These are phyloP conservation scores for Acanthopleura granulata DNA, from an alignment of 2,888 invertebrate genomes.

Conservation along the genomic window DNA sequence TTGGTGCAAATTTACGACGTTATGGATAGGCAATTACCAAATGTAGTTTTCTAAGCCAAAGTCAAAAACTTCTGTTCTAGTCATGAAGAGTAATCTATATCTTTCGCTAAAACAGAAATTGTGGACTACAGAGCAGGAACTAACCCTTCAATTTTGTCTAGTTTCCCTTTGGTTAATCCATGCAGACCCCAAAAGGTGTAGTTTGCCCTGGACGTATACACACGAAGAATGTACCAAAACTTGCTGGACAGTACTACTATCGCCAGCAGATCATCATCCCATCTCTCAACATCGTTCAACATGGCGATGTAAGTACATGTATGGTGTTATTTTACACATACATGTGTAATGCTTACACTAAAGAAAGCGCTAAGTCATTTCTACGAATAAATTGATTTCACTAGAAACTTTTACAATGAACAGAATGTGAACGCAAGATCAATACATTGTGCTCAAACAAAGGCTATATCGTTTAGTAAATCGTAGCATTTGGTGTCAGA, in stretches of 20 bases:
- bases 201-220: slow-evolving; percentile 39
- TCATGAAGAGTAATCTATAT: too few relatives aligned
- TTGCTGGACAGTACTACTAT: slow-evolving; percentile 41
- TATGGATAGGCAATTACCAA: too few relatives aligned
- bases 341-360: not conserved
- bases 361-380: not conserved
- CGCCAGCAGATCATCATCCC: slow-evolving; percentile 44
- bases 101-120: too few relatives aligned
- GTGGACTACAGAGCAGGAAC: not conserved
- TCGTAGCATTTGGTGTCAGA: too few relatives aligned
- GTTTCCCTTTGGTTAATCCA: not conserved
- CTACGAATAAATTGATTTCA: too few relatives aligned
- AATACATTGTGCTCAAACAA: too few relatives aligned
- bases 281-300: slow-evolving; percentile 23
- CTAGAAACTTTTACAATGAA: too few relatives aligned
- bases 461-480: too few relatives aligned
- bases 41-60: too few relatives aligned
- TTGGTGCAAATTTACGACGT: too few relatives aligned
- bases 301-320: slow-evolving; percentile 50
- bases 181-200: slow-evolving; percentile 41
- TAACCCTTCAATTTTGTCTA: slow-evolving; percentile 8
- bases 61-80: too few relatives aligned
- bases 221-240: slow-evolving; percentile 38
- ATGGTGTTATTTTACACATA: not conserved
- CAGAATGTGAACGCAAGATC: too few relatives aligned